Evolutionary conservation across 1,140 invertebrate genomes (phyloP), one percentile per base, ranked within the genome.

Genomic region (Limonius californicus): DNA sequence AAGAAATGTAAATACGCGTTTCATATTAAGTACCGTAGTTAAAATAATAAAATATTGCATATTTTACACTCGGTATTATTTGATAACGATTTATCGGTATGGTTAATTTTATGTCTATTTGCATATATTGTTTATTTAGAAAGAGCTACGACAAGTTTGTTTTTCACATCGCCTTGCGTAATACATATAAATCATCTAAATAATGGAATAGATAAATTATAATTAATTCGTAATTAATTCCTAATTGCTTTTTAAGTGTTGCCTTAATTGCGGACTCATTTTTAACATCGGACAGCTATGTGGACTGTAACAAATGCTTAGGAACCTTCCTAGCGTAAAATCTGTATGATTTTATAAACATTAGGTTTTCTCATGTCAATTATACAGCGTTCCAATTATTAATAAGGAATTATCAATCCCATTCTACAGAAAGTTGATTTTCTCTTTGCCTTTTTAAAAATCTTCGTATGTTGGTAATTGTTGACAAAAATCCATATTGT

Each of bases 21-120:
- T 50, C 45, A 50, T 50, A 50, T 50, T 50, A 50, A 50, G 45
- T 50, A 50, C 45, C 45, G 16, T 50, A 50, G 45, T 50, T 50
- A 50, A 50, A 50, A 50, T 50, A 50, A 50, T 50, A 50, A 50
- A 50, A 50, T 50, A 50, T 50, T 50, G 45, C 14, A 50, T 50
- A 50, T 50, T 50, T 50, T 50, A 50, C 16, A 19, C 45, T 7
- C 14, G 45, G 45, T 50, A 50, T 50, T 50, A 50, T 19, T 50
- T 50, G 45, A 50, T 50, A 50, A 21, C 45, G 45, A 50, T 50
- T 50, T 50, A 50, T 50, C 19, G 20, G 45, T n/a, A 14, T 19
- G 20, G 16, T 50, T 50, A 50, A 50, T 50, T 50, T 50, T 19
- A 19, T 50, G 16, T 18, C 45, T 50, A 19, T 50, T 50, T 50